A percentile compares a stretch with the other conserved stretches of the same genome.
Evolutionary conservation across 2,888 invertebrate genomes (phyloP).

Genomic region (Tinea pellionella): DNA sequence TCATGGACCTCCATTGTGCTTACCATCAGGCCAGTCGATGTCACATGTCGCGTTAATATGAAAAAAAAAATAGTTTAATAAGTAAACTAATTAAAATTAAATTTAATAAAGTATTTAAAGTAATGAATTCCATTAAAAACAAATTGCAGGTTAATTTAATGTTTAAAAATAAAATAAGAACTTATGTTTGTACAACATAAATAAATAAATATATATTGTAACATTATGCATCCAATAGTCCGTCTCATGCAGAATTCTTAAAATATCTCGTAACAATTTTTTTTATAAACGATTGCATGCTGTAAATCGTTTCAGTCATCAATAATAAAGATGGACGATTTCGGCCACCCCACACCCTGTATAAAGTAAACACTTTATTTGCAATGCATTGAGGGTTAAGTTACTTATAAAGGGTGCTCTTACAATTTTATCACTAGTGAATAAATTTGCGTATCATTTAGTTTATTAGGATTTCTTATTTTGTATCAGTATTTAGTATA

Average conservation of each 20-base stretch:
- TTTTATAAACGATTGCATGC: conserved; percentile 43
- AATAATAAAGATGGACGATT: conserved; percentile 28
- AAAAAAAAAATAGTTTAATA: too few relatives aligned
- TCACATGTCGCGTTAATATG: too few relatives aligned
- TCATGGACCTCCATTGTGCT: too few relatives aligned
- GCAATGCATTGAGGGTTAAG: conserved; percentile 7
- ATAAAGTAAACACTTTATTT: conserved; percentile 8
- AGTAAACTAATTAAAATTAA: too few relatives aligned
- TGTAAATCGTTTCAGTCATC: conserved; percentile 42
- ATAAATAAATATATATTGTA: too few relatives aligned
- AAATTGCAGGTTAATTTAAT: too few relatives aligned
- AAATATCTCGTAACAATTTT: neutral
- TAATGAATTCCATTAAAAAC: too few relatives aligned
- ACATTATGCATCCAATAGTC: neutral
- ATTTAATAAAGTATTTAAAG: too few relatives aligned
- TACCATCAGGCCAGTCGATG: too few relatives aligned
- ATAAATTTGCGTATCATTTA: neutral
- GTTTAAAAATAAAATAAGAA: too few relatives aligned
- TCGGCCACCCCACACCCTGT: conserved; percentile 13
- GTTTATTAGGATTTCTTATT: neutral
- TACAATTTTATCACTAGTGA: neutral
- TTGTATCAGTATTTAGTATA: too few relatives aligned
- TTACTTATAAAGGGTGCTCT: neutral
- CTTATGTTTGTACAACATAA: too few relatives aligned
- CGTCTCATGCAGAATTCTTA: neutral